phyloP scores from a whole-genome alignment of 1,140 invertebrate species.

The Zaprionus vittiger region DNA sequence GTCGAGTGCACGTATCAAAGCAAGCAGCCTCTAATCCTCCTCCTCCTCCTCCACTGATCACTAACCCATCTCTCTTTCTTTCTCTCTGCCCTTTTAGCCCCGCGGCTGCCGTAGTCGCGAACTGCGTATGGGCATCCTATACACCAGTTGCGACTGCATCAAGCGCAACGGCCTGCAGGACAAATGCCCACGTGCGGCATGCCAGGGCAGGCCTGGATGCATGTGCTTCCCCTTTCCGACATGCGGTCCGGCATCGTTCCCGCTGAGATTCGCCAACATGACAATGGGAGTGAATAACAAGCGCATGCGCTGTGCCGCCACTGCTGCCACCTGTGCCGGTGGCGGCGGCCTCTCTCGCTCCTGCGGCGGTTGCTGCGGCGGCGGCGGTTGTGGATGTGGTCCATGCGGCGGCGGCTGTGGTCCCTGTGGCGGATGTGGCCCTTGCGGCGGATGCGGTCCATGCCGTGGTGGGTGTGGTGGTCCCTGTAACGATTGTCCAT shows the following conservation, averaged over 20 bases:
- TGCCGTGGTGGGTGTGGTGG: slow-evolving; percentile 39
- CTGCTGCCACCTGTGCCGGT: slow-evolving; percentile 53
- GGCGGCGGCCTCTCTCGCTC: slow-evolving; percentile 35
- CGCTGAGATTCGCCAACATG: slow-evolving; percentile 76
- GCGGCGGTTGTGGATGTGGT: slow-evolving; percentile 49
- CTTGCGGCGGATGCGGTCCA: slow-evolving; percentile 40
- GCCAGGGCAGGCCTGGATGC: slow-evolving; percentile 88
- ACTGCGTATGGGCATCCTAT: slow-evolving; percentile 87
- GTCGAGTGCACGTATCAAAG: slow-evolving; percentile 34
- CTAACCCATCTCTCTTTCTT: slow-evolving; percentile 9
- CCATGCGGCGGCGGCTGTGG: slow-evolving; percentile 52
- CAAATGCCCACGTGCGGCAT: slow-evolving; percentile 88
- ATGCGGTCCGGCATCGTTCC: slow-evolving; percentile 85
- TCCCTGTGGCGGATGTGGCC: slow-evolving; percentile 38
- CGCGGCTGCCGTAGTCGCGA: slow-evolving; percentile 87
- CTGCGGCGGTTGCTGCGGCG: slow-evolving; percentile 47
- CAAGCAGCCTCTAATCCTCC: slow-evolving; percentile 7
- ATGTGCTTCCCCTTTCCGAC: slow-evolving; percentile 88
- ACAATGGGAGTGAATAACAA: slow-evolving; percentile 81
- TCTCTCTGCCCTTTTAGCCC: slow-evolving; percentile 44
- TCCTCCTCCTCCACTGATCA: not conserved
- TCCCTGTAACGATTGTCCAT: slow-evolving; percentile 24
- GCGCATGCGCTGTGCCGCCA: slow-evolving; percentile 69
- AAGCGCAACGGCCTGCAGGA: slow-evolving; percentile 91
- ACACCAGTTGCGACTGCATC: slow-evolving; percentile 89